These are phyloP conservation scores for Drosophila eohydei DNA, from an alignment of 2,888 invertebrate genomes.

Conservation along the genomic window DNA sequence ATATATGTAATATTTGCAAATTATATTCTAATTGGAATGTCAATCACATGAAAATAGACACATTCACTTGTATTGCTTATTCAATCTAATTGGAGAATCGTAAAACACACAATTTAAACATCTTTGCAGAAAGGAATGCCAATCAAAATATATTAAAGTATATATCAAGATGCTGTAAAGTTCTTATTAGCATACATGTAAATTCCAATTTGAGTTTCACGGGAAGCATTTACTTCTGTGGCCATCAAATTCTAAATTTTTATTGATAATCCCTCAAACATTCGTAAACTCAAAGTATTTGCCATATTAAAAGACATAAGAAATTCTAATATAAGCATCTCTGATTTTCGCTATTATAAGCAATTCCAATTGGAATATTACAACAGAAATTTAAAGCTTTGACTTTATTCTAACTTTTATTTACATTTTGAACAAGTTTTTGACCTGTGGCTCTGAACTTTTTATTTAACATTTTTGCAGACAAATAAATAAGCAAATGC, in stretches of 20 bases:
- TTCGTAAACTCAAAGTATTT: no score
- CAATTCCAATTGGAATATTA: not conserved
- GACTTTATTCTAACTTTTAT: not conserved
- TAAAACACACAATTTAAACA: no score
- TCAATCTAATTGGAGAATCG: not conserved
- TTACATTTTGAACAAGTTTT: not conserved
- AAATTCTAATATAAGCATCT: not conserved
- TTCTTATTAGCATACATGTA: not conserved
- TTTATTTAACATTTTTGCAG: slow-evolving; percentile 29
- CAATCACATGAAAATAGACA: no score
- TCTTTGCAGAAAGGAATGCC: not conserved
- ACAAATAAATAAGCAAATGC: slow-evolving; percentile 30
- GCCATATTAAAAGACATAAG: no score
- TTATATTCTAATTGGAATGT: no score
- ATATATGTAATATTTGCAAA: no score
- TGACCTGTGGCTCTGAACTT: not conserved
- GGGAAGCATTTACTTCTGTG: no score
- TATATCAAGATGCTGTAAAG: not conserved
- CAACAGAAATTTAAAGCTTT: not conserved
- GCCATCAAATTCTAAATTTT: no score
- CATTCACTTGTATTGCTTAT: no score
- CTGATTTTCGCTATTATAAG: not conserved
- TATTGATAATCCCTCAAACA: no score
- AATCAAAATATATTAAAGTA: not conserved
- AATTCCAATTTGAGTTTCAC: no score